phyloP scores from a whole-genome alignment of 2,888 invertebrate species.

The Dryobota labecula region DNA sequence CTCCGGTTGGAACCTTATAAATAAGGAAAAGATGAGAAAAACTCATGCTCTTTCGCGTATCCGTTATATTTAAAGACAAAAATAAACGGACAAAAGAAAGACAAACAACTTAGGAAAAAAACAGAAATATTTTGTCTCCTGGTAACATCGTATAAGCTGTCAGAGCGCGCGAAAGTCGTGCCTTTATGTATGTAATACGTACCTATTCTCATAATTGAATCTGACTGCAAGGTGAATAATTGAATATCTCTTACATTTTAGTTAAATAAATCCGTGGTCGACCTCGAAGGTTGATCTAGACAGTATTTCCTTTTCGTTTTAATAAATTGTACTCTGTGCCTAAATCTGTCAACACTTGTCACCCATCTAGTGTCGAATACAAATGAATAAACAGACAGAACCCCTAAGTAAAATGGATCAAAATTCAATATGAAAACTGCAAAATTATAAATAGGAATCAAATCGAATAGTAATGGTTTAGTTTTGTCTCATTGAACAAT shows the following conservation, averaged over 20 bases:
- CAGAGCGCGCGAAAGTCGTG: no score
- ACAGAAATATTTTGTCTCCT: background rate
- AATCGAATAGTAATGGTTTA: constrained; percentile 30
- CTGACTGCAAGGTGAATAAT: no score
- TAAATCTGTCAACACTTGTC: constrained; percentile 19
- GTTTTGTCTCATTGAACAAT: background rate
- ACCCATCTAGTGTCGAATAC: constrained; percentile 6
- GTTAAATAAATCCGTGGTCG: background rate
- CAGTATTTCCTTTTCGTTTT: background rate
- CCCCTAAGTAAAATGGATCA: constrained; percentile 1
- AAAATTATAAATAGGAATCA: background rate
- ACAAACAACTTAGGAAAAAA: background rate
- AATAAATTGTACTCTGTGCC: constrained; percentile 16
- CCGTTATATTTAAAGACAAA: background rate
- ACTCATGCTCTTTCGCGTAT: background rate
- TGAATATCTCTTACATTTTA: no score
- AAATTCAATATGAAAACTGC: background rate
- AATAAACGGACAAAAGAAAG: background rate
- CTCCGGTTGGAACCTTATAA: no score
- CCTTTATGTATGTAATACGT: no score
- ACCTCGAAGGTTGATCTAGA: background rate
- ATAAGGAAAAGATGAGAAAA: background rate
- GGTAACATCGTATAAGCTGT: background rate
- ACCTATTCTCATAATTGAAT: no score
- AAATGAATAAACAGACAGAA: constrained; percentile 12